Conservation (phyloP, 2,797 vertebrate genomes). For the Morus bassanus region DNA sequence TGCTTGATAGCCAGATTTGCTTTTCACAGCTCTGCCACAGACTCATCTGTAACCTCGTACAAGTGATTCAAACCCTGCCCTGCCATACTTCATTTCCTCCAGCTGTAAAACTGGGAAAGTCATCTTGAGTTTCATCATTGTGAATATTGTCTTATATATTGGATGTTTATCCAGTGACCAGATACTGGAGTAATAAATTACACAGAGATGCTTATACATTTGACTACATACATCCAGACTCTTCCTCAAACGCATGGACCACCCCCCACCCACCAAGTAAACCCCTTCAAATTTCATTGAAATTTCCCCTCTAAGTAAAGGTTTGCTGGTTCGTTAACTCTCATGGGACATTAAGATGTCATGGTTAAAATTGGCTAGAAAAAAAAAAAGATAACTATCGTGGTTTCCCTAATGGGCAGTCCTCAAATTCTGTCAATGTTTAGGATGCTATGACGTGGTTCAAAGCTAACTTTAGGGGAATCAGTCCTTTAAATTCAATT, state of each 20-base stretch:
- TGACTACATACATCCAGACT: background rate
- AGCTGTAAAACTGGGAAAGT: slow-evolving; percentile 4
- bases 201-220: background rate
- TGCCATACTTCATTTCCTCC: background rate
- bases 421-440: background rate
- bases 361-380: background rate
- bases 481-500: background rate
- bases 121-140: background rate
- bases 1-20: slow-evolving; percentile 24
- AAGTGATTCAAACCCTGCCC: background rate
- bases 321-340: background rate
- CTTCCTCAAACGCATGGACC: background rate
- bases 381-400: background rate
- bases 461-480: background rate
- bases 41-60: background rate
- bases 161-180: background rate
- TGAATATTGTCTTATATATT: background rate
- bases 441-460: background rate
- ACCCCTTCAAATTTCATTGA: background rate
- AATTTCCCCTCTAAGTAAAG: background rate
- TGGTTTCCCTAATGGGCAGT: background rate
- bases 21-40: slow-evolving; percentile 1
- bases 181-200: background rate
- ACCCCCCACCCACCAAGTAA: background rate
- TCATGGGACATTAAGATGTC: background rate